Percentiles rank a stretch among this genome's conserved stretches.
phyloP scores from a whole-genome alignment of 2,888 invertebrate species.

The Magallana nippona region DNA sequence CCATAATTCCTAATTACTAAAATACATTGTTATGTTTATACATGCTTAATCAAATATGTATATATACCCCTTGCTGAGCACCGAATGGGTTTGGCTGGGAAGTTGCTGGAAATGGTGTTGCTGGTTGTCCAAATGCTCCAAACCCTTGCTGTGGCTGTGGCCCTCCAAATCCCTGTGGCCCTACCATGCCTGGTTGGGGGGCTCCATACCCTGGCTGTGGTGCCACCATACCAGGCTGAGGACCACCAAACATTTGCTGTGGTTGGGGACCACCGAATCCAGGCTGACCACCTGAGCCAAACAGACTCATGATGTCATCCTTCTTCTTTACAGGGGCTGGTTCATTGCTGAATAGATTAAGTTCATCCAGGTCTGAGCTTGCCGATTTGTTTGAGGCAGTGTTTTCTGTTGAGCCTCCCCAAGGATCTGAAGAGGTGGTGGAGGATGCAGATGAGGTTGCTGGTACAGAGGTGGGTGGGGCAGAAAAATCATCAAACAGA shows the following conservation, averaged over 20 bases:
- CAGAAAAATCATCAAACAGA: conserved; percentile 57
- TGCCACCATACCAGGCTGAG: conserved; percentile 33
- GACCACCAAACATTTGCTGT: conserved; percentile 40
- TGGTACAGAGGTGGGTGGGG: conserved; percentile 41
- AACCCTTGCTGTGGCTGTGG: conserved; percentile 8
- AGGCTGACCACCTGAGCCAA: conserved; percentile 44
- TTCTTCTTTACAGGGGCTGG: conserved; percentile 46
- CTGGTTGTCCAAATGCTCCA: conserved; percentile 40
- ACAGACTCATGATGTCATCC: conserved; percentile 48
- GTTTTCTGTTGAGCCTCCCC: conserved; percentile 54
- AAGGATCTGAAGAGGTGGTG: conserved; percentile 52
- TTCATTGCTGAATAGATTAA: conserved; percentile 50
- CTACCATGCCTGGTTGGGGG: conserved; percentile 37
- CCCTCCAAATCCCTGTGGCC: conserved; percentile 35
- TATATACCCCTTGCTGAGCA: conserved; percentile 15
- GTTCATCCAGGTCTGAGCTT: conserved; percentile 55
- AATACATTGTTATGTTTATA: too few species aligned
- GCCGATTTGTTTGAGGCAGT: conserved; percentile 40
- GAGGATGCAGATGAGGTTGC: conserved; percentile 42
- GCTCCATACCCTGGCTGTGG: conserved; percentile 46
- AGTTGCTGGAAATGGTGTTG: conserved; percentile 35
- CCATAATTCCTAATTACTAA: not conserved
- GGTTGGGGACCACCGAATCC: conserved; percentile 42
- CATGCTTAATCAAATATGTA: too few species aligned
- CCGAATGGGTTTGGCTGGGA: not conserved